Conservation (phyloP, 2,113 vertebrate species). For the Telmatochromis brachygnathus region DNA sequence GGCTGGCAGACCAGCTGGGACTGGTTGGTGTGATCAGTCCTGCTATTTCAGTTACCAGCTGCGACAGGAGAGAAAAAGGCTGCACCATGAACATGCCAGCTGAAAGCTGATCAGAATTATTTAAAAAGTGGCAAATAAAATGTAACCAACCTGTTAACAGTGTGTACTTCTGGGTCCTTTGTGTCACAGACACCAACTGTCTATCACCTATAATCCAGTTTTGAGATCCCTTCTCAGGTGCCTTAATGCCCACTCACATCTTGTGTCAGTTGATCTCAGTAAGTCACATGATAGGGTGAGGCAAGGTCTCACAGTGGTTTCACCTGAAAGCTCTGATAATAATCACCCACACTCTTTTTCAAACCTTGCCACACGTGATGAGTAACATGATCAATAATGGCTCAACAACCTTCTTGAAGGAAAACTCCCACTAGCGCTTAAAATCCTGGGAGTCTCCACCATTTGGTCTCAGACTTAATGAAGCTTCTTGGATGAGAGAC, state of each 20-base stretch:
- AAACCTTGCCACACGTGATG: background rate
- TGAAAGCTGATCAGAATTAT: background rate
- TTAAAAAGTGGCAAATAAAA: background rate
- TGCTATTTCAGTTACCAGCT: background rate
- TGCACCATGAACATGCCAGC: background rate
- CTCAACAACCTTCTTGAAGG: background rate
- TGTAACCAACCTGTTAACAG: background rate
- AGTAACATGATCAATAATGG: background rate
- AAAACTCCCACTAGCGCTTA: background rate
- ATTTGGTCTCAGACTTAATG: background rate
- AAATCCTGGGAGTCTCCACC: background rate
- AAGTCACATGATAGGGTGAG: background rate
- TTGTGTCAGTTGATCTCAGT: background rate
- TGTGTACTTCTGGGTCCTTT: background rate
- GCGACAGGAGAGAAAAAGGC: background rate
- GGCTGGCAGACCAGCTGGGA: background rate
- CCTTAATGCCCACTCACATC: background rate
- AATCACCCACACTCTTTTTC: background rate
- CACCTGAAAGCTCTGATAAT: background rate
- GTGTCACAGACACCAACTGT: background rate
- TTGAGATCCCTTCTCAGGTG: background rate
- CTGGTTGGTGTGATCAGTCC: background rate
- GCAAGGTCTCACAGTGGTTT: background rate
- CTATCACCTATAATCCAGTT: background rate
- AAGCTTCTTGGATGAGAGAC: background rate